These are phyloP conservation scores for Salminus brasiliensis DNA, from an alignment of 2,113 vertebrate genomes.

Conservation along the genomic window DNA sequence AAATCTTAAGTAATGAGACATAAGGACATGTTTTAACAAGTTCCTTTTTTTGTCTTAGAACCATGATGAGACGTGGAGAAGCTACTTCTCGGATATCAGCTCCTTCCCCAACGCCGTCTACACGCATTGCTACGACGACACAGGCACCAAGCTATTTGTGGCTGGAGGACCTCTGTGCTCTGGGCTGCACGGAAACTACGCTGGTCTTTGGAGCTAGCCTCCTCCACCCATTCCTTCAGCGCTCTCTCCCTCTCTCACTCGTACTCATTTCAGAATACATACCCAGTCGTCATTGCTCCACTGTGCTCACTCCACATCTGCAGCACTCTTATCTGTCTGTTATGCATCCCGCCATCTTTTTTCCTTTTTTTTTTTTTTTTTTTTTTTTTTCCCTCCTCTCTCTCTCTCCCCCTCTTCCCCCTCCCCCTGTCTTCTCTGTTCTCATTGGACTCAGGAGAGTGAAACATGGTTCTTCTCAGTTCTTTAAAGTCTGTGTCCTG, in stretches of 20 bases:
- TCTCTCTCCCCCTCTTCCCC: constrained; percentile 28
- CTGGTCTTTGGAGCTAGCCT: constrained; percentile 94
- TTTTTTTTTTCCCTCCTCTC: no score
- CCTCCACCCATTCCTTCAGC: neutral
- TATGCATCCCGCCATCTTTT: no score
- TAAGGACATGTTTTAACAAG: no score
- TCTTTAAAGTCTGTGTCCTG: constrained; percentile 26
- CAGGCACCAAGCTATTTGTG: constrained; percentile 97
- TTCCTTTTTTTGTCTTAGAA: constrained; percentile 74
- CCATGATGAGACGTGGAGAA: constrained; percentile 97
- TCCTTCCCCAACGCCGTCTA: constrained; percentile 98
- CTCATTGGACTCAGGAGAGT: constrained; percentile 70
- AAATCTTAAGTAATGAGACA: no score
- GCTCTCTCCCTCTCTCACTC: constrained; percentile 40
- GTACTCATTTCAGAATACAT: constrained; percentile 34
- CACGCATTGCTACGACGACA: constrained; percentile 98
- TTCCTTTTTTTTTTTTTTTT: no score
- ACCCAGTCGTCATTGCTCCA: neutral
- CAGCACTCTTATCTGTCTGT: constrained; percentile 24
- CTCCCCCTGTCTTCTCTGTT: constrained; percentile 40
- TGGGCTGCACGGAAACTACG: constrained; percentile 97
- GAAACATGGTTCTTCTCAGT: constrained; percentile 45
- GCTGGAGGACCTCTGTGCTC: constrained; percentile 96
- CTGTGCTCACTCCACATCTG: neutral
- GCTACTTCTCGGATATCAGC: constrained; percentile 97